Evolutionary conservation across 2,797 vertebrate species (phyloP).

Genomic region (Acrossocheilus fasciatus): DNA sequence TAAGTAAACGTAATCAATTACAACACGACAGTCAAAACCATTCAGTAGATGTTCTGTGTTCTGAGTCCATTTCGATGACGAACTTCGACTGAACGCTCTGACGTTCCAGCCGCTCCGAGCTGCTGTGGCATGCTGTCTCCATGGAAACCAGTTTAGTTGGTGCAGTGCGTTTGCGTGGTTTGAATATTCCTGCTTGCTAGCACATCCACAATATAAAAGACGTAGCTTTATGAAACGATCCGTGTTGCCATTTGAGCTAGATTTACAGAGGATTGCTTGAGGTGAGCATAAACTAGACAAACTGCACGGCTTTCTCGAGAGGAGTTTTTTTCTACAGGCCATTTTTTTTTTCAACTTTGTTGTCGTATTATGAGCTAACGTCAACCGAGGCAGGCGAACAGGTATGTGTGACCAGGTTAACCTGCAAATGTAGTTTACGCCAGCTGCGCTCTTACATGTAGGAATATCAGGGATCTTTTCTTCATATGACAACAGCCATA

Average conservation of each 20-base stretch:
- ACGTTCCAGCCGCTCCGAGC: constrained; percentile 48
- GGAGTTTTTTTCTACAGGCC: constrained; percentile 36
- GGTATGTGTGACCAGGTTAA: constrained; percentile 28
- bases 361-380: constrained; percentile 46
- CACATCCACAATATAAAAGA: constrained; percentile 31
- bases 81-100: constrained; percentile 42
- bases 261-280: not conserved
- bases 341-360: constrained; percentile 36
- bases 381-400: constrained; percentile 18
- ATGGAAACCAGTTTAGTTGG: constrained; percentile 73
- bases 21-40: constrained; percentile 67
- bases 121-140: constrained; percentile 71
- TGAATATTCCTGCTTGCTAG: constrained; percentile 40
- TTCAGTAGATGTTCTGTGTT: not conserved
- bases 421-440: not conserved
- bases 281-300: not conserved
- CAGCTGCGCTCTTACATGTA: not conserved
- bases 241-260: not conserved
- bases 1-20: constrained; percentile 34
- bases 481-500: constrained; percentile 2
- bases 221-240: not conserved
- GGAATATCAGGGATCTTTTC: constrained; percentile 5
- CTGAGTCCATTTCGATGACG: constrained; percentile 47
- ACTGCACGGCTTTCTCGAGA: constrained; percentile 1
- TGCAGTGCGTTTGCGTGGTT: constrained; percentile 69